Percentiles rank a stretch among this genome's conserved stretches.
These are phyloP conservation scores for Desmodus rotundus DNA, from an alignment of 2,113 vertebrate species.

Conservation along the genomic window DNA sequence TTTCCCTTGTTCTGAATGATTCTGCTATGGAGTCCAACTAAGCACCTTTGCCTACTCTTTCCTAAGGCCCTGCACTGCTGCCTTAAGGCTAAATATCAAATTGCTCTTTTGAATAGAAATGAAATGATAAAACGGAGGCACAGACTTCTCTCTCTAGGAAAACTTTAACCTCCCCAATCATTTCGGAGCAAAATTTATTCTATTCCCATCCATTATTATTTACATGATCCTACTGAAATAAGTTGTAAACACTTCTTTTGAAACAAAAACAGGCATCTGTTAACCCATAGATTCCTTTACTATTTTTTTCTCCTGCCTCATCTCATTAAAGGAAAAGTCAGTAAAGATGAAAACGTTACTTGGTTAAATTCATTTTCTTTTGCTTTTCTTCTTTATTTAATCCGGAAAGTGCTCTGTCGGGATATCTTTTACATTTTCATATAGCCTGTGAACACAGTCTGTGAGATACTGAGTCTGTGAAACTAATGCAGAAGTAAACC, in stretches of 20 bases:
- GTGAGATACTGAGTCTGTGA: not conserved
- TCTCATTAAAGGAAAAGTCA: not conserved
- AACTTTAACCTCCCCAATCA: not conserved
- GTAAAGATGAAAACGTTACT: not conserved
- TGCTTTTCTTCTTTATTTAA: conserved; percentile 38
- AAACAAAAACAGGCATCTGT: not conserved
- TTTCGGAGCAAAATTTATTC: conserved; percentile 8
- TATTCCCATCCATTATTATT: conserved; percentile 37
- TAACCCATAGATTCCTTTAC: not conserved
- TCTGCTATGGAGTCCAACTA: not conserved
- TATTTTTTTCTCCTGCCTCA: not conserved
- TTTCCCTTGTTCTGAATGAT: not conserved
- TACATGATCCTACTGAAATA: conserved; percentile 21
- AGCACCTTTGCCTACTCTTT: not conserved
- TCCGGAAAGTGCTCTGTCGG: conserved; percentile 52
- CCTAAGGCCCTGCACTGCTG: not conserved
- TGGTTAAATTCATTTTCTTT: conserved; percentile 50
- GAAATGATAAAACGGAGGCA: not conserved
- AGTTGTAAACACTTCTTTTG: conserved; percentile 1
- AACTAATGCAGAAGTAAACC: not conserved
- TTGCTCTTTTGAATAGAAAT: not conserved
- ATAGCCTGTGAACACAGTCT: conserved; percentile 36
- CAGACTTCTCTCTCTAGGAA: not conserved
- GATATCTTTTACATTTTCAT: conserved; percentile 60
- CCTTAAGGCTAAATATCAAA: not conserved